These are phyloP conservation scores for Mormyrus lacerda DNA, from an alignment of 2,113 vertebrate genomes.

Conservation along the genomic window DNA sequence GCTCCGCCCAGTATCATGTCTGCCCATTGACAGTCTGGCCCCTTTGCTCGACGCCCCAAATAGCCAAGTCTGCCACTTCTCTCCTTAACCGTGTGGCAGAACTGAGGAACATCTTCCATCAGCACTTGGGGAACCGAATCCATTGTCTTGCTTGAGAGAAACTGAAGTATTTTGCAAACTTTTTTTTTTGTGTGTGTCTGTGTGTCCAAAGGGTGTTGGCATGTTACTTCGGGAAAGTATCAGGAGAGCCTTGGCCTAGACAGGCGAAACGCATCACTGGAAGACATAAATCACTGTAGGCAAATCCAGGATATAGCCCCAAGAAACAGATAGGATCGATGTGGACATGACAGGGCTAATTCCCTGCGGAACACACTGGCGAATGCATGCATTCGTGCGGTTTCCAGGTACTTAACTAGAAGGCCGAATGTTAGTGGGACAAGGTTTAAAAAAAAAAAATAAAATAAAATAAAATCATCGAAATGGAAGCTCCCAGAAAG, in stretches of 20 bases:
- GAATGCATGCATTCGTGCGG: not conserved
- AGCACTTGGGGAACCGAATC: not conserved
- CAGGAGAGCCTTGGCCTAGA: not conserved
- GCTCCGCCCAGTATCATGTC: not conserved
- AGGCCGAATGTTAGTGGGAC: not conserved
- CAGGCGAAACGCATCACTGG: constrained; percentile 8
- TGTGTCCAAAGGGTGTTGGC: not conserved
- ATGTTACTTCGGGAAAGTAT: constrained; percentile 9
- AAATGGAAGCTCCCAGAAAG: not conserved
- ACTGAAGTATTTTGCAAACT: constrained; percentile 2
- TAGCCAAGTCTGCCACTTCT: not conserved
- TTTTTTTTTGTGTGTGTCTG: not conserved
- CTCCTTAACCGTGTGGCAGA: not conserved
- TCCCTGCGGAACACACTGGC: constrained; percentile 19
- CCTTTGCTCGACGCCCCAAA: not conserved
- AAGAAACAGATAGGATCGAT: not conserved
- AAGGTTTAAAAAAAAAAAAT: not conserved
- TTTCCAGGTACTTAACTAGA: constrained; percentile 10
- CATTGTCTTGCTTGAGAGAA: not conserved
- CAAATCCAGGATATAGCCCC: constrained; percentile 4
- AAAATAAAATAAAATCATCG: not conserved
- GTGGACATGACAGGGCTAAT: constrained; percentile 22
- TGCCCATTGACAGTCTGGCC: not conserved
- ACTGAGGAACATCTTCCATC: not conserved
- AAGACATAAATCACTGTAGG: constrained; percentile 29